phyloP scores from a whole-genome alignment of 2,113 vertebrate species.

The Oxygymnocypris stewartii region DNA sequence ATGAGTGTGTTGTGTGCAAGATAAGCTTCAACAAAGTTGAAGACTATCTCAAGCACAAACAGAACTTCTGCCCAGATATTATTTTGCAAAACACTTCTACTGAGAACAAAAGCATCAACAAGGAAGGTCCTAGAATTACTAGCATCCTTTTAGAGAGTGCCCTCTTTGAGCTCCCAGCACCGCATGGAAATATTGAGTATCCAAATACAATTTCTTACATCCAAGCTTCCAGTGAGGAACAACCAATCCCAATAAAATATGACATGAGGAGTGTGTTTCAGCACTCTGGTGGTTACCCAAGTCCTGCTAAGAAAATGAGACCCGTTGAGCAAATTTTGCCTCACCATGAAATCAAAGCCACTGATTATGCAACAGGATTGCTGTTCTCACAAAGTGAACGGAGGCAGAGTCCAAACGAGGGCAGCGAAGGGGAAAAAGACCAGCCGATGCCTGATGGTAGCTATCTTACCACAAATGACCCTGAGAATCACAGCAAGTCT shows the following conservation, averaged over 20 bases:
- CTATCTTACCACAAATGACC: constrained; percentile 77
- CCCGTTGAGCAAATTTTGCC: constrained; percentile 85
- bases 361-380: constrained; percentile 84
- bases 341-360: constrained; percentile 85
- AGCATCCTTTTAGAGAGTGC: constrained; percentile 77
- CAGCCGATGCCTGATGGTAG: constrained; percentile 80
- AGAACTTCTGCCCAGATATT: constrained; percentile 85
- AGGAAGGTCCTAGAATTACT: constrained; percentile 74
- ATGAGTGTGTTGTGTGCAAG: constrained; percentile 88
- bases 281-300: constrained; percentile 82
- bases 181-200: constrained; percentile 80
- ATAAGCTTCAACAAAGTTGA: constrained; percentile 91
- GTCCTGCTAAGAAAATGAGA: constrained; percentile 86
- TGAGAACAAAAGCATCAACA: constrained; percentile 79
- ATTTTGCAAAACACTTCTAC: constrained; percentile 54
- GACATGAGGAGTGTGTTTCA: constrained; percentile 82
- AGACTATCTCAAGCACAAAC: constrained; percentile 88
- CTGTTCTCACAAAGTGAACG: constrained; percentile 53
- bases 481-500: constrained; percentile 70
- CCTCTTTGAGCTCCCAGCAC: constrained; percentile 76
- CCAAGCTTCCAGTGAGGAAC: constrained; percentile 80
- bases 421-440: constrained; percentile 78
- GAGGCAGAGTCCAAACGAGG: constrained; percentile 80
- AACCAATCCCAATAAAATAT: constrained; percentile 80
- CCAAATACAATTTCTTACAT: constrained; percentile 76